Evolutionary conservation across 2,113 vertebrate species (phyloP), one percentile per base, ranked within the genome.

Genomic region (Glareola pratincola): DNA sequence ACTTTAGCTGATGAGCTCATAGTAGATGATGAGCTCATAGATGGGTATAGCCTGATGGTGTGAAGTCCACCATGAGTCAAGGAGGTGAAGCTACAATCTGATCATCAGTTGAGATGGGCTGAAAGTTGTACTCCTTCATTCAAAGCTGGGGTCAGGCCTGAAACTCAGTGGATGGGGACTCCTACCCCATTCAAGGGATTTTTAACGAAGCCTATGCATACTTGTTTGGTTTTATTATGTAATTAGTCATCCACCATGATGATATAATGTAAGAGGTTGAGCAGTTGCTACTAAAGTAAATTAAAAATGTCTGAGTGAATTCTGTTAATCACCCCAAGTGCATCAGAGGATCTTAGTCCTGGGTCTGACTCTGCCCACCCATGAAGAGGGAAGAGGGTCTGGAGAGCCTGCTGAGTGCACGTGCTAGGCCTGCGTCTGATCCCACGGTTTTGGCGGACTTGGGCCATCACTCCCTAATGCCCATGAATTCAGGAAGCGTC

Each of bases 51-150:
- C 85, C 62, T 91, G 94, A 51, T 68, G 74, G 82, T 53, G 62
- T 73, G 53, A 90, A 93, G 85, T 88, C 90, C 87, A 66, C 34
- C 71, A 34, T 63, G 90, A 94, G 74, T 94, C 93, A 83, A 92
- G 81, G 81, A 90, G 91, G 66, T 83, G 86, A 92, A 94, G 77
- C 54, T 73, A 2, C 76, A 69, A 36, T 51, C 76, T 78, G 88
- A 71, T 86, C 69, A 19, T 85, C 80, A 76, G n/a, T 69, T 85
- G 66, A 90, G 71, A 83, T 57, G 71, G 37, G 74, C 66, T 92
- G 84, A 69, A 79, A 80, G 47, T 18, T 64, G 45, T 37, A 41
- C 21, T 66, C 14, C 51, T 66, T 64, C 50, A 6, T 43, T 83
- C 50, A 69, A 27, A 76, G 69, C 54, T 66, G 75, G 81, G 32